phyloP scores from a whole-genome alignment of 1,140 invertebrate species.

The Pollicipes pollicipes region DNA sequence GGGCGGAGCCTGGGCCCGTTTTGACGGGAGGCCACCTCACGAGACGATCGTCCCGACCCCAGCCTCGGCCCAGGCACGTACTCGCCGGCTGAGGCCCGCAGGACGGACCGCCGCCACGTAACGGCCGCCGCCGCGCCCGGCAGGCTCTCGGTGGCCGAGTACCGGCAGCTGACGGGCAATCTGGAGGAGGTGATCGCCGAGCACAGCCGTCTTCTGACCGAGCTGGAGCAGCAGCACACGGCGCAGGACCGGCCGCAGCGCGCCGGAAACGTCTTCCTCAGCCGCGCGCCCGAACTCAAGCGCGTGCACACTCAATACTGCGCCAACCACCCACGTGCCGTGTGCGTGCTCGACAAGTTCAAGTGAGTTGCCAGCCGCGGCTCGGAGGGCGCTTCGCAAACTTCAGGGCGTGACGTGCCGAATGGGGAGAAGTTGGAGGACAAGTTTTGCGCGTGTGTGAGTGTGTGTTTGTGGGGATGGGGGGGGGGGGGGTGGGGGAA shows the following conservation, averaged over 20 bases:
- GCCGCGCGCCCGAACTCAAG: conserved; percentile 68
- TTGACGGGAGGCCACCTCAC: no score
- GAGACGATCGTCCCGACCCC: no score
- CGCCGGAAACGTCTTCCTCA: conserved; percentile 79
- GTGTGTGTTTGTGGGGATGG: neutral
- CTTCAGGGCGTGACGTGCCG: no score
- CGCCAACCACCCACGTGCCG: conserved; percentile 75
- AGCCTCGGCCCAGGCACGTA: no score
- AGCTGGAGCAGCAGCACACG: conserved; percentile 53
- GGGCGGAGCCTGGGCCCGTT: no score
- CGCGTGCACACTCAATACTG: conserved; percentile 73
- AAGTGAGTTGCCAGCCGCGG: conserved; percentile 41
- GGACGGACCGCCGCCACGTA: no score
- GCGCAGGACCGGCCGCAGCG: conserved; percentile 53
- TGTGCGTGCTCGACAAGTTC: conserved; percentile 73
- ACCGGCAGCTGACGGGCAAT: conserved; percentile 66
- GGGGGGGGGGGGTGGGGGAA: neutral
- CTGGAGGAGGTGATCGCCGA: conserved; percentile 65
- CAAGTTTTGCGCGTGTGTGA: conserved; percentile 7
- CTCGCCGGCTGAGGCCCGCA: no score
- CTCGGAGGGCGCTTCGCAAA: no score
- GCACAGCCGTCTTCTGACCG: conserved; percentile 55
- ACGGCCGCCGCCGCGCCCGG: no score
- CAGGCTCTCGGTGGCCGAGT: conserved; percentile 69
- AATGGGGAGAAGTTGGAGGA: conserved; percentile 12